phyloP scores from a whole-genome alignment of 2,113 vertebrate species.

The Lepisosteus oculatus region DNA sequence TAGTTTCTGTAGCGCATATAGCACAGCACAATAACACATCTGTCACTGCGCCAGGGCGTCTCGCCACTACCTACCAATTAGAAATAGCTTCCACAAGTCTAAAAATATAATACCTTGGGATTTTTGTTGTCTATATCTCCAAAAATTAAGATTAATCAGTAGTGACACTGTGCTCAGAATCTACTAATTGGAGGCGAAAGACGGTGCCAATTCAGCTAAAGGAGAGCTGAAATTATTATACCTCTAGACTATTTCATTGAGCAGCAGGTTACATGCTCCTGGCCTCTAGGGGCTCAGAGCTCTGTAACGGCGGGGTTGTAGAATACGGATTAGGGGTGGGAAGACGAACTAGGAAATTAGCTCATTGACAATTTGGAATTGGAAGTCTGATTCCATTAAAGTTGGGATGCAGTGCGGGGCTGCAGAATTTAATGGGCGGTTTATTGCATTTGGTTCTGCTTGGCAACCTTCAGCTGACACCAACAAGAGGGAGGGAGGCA shows the following conservation, averaged over 20 bases:
- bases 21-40: background rate
- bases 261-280: no score
- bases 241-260: no score
- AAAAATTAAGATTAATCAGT: background rate
- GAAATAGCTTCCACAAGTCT: no score
- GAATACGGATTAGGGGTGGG: background rate
- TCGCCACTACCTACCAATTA: no score
- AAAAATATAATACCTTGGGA: background rate
- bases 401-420: background rate
- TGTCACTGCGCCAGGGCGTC: no score
- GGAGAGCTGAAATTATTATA: background rate
- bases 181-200: background rate
- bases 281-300: background rate
- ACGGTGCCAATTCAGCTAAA: background rate
- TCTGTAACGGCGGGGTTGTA: background rate
- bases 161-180: background rate
- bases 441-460: constrained; percentile 5
- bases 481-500: constrained; percentile 13
- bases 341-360: background rate
- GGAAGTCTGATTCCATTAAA: constrained; percentile 6
- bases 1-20: background rate
- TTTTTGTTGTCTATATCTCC: background rate
- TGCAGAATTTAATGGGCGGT: background rate
- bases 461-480: constrained; percentile 14
- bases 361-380: background rate